Base-by-base conservation (phyloP, 1,140 invertebrate species). In the Cheumatopsyche charites region DNA sequence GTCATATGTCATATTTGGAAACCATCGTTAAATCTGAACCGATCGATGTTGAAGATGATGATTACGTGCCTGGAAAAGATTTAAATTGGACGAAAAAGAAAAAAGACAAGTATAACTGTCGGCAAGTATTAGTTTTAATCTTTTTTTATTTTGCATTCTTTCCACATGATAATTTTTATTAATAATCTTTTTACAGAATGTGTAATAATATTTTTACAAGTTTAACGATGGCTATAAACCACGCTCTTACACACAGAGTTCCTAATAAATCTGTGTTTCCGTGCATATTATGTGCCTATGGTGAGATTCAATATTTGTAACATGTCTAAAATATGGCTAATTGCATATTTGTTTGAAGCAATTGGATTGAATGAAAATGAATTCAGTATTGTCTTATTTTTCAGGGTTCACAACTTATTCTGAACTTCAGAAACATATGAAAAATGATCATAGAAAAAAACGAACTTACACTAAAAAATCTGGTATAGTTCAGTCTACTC, bases 211-310 rank as follows among this genome's bases (percentile, higher is more conserved):
- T 13, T 26, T 25, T 73, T 26, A 9, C 61, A 15, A 26, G 45
- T 15, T 26, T 62, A 12, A 19, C 7, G 19, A 13, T 62, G 12
- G 70, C 62, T n/a, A 55, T 69, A 29, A 72, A 26, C n/a, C 71
- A 76, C 23, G 55, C 69, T 26, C 58, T 76, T 21, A 23, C 29
- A 1, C 71, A 73, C 47, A 63, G 62, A 55, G 29, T 75, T 6
- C 67, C 74, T 0, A 52, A 68, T 17, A 47, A 70, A 21, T 52
- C 67, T 15, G 62, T 75, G 13, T 75, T 71, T 41, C 74, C 74
- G n/a, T 75, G 74, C 36, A 73, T 75, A 12, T 36, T 75, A 15
- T 75, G 74, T 41, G 71, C 71, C n/a, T 75, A 68, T 42, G 74
- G 74, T 75, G 19, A 67, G 9, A 25, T 63, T 63, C n/a, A n/a